Evolutionary conservation across 1,140 invertebrate species (phyloP), one percentile per base, ranked within the genome.

Genomic region (Caenorhabditis brenneri): DNA sequence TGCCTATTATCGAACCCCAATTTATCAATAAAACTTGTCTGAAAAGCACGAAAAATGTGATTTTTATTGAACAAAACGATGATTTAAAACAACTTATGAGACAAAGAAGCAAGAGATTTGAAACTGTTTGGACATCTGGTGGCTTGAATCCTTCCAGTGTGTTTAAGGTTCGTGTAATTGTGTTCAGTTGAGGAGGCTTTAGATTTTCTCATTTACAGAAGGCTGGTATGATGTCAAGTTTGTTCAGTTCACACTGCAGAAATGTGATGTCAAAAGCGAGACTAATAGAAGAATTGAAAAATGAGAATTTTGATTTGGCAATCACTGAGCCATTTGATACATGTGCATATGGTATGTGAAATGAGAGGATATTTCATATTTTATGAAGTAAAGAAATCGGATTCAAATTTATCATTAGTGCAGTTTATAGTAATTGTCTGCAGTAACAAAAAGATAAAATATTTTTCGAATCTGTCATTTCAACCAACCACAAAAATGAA

Each of bases 221-320:
- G n/a, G n/a, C 22, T 9, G 15, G 22, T 27, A 4, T 9, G 6
- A 27, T 55, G 51, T 0, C 51, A 27, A 12, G 6, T 7, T 9
- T 55, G 9, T 27, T 55, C 6, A 55, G 51, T 55, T 7, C 15
- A 5, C 29, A 60, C 27, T 60, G 27, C 24, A n/a, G 31, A n/a
- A 65, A 65, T 1, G 58, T 65, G 31, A 65, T 65, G 58, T 19
- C 29, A 33, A 15, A 65, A 4, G 16, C 19, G 19, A 65, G 36
- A 3, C 7, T 65, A 2, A 33, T 65, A 4, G 58, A 65, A 15
- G 15, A 65, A 24, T 16, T 65, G 1, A 65, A n/a, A 36, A 36
- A 36, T 36, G 39, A 79, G 15, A 79, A 79, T 19, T 46, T 79
- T 24, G 74, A 79, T 48, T 79, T 79, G 39, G 74, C 74, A 6